Evolutionary conservation across 2,888 invertebrate genomes (phyloP).

Genomic region (Chirona hameri): DNA sequence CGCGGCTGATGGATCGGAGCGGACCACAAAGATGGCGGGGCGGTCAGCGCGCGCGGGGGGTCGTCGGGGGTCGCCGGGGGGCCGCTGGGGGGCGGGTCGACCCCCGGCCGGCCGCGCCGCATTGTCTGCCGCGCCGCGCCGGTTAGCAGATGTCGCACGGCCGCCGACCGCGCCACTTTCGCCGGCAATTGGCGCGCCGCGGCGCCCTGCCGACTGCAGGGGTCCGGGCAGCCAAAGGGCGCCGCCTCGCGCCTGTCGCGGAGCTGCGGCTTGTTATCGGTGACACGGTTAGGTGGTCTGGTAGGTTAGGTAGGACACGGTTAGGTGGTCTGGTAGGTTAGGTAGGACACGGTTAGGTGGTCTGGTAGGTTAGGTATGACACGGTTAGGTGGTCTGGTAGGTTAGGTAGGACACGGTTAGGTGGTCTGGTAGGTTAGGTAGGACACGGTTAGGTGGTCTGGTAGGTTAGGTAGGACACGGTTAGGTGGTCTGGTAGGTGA

Average conservation of each 20-base stretch:
- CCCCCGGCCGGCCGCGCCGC: background rate
- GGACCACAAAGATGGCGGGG: background rate
- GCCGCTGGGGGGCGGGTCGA: background rate
- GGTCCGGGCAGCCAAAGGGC: background rate
- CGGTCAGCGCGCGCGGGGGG: background rate
- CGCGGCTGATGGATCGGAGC: background rate
- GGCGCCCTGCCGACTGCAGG: too few species aligned
- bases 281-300: background rate
- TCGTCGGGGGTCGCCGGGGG: background rate
- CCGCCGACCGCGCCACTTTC: background rate
- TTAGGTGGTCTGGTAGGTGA: too few species aligned
- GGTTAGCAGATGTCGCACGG: constrained; percentile 4
- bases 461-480: too few species aligned
- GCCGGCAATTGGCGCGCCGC: background rate
- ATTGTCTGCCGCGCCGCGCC: background rate
- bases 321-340: too few species aligned
- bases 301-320: too few species aligned
- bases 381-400: too few species aligned
- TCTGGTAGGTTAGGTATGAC: too few species aligned
- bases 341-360: too few species aligned
- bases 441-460: too few species aligned
- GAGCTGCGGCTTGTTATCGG: background rate
- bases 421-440: too few species aligned
- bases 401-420: too few species aligned
- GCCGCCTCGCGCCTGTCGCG: background rate